Evolutionary conservation across 2,888 invertebrate genomes (phyloP), one percentile per base, ranked within the genome.

Genomic region (Xestia xanthographa): DNA sequence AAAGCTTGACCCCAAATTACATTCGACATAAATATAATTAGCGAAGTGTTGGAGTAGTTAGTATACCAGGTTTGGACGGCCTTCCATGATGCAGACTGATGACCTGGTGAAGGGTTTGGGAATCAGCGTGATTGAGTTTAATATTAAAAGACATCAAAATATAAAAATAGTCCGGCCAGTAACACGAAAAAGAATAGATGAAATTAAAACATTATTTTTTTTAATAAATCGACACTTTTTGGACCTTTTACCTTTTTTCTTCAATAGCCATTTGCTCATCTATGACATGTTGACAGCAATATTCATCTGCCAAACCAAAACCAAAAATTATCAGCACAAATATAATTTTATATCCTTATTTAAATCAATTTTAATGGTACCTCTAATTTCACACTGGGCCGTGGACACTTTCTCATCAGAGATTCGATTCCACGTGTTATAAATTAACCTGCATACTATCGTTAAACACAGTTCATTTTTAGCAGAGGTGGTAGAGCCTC

Each of bases 381-480:
- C 77, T 5, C 20, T 78, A 80, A 78, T 81, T 0, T 29, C 11
- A 26, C 65, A 81, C 22, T 81, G 77, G 77, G 26, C 77, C 0
- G 81, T 78, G 6, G 43, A 66, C 6, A 81, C 77, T 17, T 78
- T 66, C 5, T 80, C 81, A 3, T 50, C 56, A 12, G 81, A 78
- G 34, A 66, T 78, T 11, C 34, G 34, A 58, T 81, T 78, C n/a
- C 77, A 78, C 14, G 77, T 78, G 2, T 8, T 78, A 0, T 80
- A 66, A 29, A 3, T 34, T 26, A 14, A 8, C 5, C 14, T 12
- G 29, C 29, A 41, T 2, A 14, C n/a, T 26, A 12, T 17, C 1
- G 17, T 2, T 11, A 17, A n/a, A 1, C 9, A 20, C 29, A 63
- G 1, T 20, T 11, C 14, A 43, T 62, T 14, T 1, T 43, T 4